Base-by-base conservation (phyloP, 2,797 vertebrate species). In the Telmatherina bonti region DNA sequence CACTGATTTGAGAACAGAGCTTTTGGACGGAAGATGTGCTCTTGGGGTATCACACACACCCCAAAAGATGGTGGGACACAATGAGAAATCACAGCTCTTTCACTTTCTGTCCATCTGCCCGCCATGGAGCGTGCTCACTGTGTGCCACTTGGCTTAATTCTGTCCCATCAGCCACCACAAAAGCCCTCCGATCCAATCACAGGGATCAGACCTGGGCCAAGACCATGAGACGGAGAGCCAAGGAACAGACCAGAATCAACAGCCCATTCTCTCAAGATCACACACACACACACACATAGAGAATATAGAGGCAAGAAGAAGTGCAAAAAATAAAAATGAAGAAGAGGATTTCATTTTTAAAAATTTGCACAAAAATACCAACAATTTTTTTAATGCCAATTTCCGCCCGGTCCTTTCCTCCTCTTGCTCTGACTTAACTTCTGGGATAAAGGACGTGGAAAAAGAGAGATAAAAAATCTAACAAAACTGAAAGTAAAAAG, bases 1-100 rank as follows among this genome's bases (percentile, higher is more conserved):
- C 85, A 65, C 88, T 92, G 92, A 93, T 93, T 92, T 89, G 89
- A 92, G 89, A 91, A 91, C 83, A 78, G 89, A 82, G 86, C 85
- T 85, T 80, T 91, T 93, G 92, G 91, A 93, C 63, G 74, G 85
- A 81, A 84, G 85, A 86, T 72, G 81, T 87, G 84, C 89, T 91
- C 81, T 73, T 86, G 87, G 88, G 87, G 85, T 86, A 89, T 90
- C 83, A 72, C 88, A 72, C 84, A 78, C 89, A 85, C 86, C 90
- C 91, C 89, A 82, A 91, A 91, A 92, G 89, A 92, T 78, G 85
- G 63, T 57, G 78, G 89, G 87, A 92, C 86, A 93, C 93, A 93
- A 94, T 93, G 91, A 92, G 88, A 93, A 94, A 93, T 93, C 92
- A 93, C 91, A 90, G 89, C 89, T 91, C 92, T 93, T 93, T 93